Conservation (phyloP, 2,797 vertebrate genomes). For the Channallabes apus region DNA sequence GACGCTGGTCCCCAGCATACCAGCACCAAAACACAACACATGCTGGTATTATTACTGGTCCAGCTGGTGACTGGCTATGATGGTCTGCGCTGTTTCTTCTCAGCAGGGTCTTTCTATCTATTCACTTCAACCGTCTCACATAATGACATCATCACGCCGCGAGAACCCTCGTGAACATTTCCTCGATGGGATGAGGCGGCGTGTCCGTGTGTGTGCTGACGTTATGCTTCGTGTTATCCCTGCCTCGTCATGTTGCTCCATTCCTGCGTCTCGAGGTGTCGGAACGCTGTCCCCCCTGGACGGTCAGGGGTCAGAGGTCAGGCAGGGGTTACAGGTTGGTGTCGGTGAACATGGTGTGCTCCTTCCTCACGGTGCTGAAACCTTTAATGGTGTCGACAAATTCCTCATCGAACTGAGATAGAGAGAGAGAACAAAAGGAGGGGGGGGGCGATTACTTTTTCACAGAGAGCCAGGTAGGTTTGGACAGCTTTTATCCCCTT, state of each 20-base stretch:
- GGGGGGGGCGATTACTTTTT: too few relatives aligned
- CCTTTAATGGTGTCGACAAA: conserved; percentile 92
- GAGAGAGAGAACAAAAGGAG: not conserved
- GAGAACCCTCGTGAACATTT: not conserved
- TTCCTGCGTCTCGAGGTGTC: too few relatives aligned
- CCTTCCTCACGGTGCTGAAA: conserved; percentile 95
- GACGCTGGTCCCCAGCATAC: too few relatives aligned
- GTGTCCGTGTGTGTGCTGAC: not conserved
- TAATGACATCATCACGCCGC: not conserved
- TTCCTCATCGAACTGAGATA: conserved; percentile 87
- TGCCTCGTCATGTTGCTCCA: not conserved
- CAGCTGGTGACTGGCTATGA: too few relatives aligned
- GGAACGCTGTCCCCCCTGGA: not conserved
- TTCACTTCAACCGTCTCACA: too few relatives aligned
- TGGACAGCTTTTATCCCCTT: too few relatives aligned
- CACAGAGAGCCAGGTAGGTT: too few relatives aligned
- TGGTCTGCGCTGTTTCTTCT: too few relatives aligned
- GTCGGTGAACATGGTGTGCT: conserved; percentile 95
- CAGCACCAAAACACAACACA: too few relatives aligned
- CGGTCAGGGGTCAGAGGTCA: not conserved
- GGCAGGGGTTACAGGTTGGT: conserved; percentile 80
- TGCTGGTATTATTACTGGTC: too few relatives aligned
- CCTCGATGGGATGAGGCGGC: not conserved
- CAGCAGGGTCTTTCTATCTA: not conserved
- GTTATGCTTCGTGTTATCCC: not conserved